Conservation (phyloP, 2,113 vertebrate genomes). For the Vireo altiloquus region DNA sequence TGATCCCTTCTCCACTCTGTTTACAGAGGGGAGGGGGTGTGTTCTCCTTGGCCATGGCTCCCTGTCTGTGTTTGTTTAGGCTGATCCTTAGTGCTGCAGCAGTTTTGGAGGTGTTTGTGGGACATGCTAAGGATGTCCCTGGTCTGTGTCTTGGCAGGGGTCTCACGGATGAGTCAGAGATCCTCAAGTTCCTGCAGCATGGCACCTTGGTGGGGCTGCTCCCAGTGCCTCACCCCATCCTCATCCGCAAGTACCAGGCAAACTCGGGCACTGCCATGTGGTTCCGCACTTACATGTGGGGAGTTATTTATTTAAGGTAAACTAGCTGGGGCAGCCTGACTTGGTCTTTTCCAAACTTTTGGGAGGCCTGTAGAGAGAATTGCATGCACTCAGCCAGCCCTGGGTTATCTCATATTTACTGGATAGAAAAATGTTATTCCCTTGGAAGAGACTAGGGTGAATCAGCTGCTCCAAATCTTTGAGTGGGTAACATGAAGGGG, state of each 20-base stretch:
- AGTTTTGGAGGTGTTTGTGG: neutral
- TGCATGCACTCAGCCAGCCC: neutral
- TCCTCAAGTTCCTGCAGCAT: conserved; percentile 95
- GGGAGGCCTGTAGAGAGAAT: neutral
- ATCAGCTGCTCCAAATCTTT: neutral
- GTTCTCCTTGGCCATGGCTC: accelerated
- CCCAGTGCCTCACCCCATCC: conserved; percentile 96
- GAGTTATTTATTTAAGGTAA: conserved; percentile 96
- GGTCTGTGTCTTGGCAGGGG: conserved; percentile 73
- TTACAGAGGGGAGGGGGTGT: neutral
- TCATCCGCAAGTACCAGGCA: conserved; percentile 98
- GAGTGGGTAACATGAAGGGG: neutral
- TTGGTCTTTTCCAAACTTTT: neutral
- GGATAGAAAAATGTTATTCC: neutral
- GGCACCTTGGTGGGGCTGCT: conserved; percentile 95
- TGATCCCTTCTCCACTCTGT: neutral
- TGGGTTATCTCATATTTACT: neutral
- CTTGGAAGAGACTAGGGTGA: neutral
- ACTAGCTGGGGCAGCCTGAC: neutral
- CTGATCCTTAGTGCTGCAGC: neutral
- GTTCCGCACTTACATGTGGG: conserved; percentile 99
- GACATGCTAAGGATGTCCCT: neutral
- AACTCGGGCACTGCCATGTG: conserved; percentile 97
- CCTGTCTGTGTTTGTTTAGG: neutral
- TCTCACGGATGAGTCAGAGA: conserved; percentile 95